Base-by-base conservation (phyloP, 1,140 invertebrate species). In the Asobara japonica region DNA sequence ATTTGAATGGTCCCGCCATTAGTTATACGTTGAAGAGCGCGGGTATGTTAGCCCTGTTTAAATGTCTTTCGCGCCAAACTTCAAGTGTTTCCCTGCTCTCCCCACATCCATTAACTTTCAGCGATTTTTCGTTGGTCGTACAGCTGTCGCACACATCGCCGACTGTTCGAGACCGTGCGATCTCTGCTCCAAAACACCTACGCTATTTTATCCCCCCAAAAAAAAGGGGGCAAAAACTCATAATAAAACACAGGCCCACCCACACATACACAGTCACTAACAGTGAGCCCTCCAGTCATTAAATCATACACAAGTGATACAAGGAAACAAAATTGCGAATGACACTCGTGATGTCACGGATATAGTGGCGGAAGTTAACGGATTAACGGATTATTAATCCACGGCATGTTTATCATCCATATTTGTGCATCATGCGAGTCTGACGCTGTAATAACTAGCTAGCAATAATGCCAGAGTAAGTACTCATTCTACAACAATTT, bases 401-500 rank as follows among this genome's bases (percentile, higher is more conserved):
- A 20, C 20, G 33, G 22, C n/a, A 56, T 61, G 56, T 69, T 31
- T 66, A 65, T 36, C 51, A 71, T 22, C 69, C 71, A 65, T 41
- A 41, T 76, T 75, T 69, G 31, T 41, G 36, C 38, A 69, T 51
- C 71, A 45, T 41, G 41, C 45, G 61, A 36, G 71, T 74, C 51
- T 70, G 22, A 64, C 36, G 36, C n/a, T 68, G 31, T 38, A 27
- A 60, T 61, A 69, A 76, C 76, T 38, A 69, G 30, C 3, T 41
- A 72, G 62, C 73, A 74, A 80, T 81, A 80, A 81, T 81, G 78
- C 76, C 75, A 81, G 76, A 74, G 77, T 80, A 74, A 70, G 80
- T 74, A n/a, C n/a, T n/a, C n/a, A n/a, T n/a, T n/a, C n/a, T n/a
- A n/a, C n/a, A 45, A 62, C 5, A 5, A 60, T 56, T 41, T 25